Conservation (phyloP, 2,113 vertebrate species). For the Caracal caracal region DNA sequence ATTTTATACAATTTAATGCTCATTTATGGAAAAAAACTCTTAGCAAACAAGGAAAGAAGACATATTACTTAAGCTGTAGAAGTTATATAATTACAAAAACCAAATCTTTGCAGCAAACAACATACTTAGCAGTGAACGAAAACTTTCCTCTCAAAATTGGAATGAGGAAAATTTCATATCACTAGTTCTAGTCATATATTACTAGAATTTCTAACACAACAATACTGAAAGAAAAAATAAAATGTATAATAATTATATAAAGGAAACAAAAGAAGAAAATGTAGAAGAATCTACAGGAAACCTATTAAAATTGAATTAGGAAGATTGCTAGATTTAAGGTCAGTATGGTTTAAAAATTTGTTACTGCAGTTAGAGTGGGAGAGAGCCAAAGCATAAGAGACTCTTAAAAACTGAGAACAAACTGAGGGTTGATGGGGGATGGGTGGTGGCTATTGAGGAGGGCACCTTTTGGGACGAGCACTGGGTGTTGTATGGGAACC, state of each 20-base stretch:
- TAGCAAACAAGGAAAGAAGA: not conserved
- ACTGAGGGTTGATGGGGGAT: too few relatives aligned
- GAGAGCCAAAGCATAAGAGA: too few relatives aligned
- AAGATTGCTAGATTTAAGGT: not conserved
- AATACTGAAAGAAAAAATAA: not conserved
- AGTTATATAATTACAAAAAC: not conserved
- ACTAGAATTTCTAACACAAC: not conserved
- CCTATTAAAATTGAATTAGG: not conserved
- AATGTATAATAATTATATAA: not conserved
- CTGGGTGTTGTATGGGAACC: too few relatives aligned
- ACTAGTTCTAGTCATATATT: not conserved
- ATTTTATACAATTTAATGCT: not conserved
- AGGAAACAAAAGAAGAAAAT: conserved; percentile 4
- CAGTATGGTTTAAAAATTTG: not conserved
- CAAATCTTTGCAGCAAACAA: not conserved
- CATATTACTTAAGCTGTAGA: not conserved
- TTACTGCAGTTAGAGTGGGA: not conserved
- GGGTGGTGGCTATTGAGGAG: too few relatives aligned
- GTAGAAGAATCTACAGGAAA: not conserved
- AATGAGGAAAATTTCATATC: not conserved
- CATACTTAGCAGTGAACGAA: not conserved
- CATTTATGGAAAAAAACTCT: not conserved
- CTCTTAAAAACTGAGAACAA: too few relatives aligned
- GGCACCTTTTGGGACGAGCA: too few relatives aligned
- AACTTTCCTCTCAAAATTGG: not conserved